Conservation (phyloP, 2,797 vertebrate genomes). For the Diglossa cyanea region DNA sequence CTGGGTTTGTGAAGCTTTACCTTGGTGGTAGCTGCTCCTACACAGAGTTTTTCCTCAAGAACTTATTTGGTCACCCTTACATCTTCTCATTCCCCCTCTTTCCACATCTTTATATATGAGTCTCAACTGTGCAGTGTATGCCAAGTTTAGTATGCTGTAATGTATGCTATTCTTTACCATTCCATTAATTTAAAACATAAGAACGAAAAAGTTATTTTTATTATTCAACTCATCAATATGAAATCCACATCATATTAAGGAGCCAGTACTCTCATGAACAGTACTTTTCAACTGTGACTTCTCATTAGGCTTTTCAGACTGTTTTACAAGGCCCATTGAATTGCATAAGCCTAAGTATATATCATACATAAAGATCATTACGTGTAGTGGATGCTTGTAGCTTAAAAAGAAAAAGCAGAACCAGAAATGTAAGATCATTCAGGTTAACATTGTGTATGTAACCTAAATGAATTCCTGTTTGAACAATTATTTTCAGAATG, state of each 20-base stretch:
- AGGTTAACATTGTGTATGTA: not conserved
- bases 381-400: not conserved
- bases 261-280: not conserved
- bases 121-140: not conserved
- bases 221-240: not conserved
- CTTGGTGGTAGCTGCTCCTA: not conserved
- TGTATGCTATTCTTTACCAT: not conserved
- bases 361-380: not conserved
- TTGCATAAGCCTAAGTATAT: not conserved
- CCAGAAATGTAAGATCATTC: not conserved
- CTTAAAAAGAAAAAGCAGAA: not conserved
- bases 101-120: not conserved
- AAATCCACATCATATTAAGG: not conserved
- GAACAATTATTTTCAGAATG: not conserved
- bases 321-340: not conserved
- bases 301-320: not conserved
- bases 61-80: not conserved
- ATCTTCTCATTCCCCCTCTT: not conserved
- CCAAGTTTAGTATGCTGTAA: not conserved
- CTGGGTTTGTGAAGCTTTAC: not conserved
- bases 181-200: not conserved
- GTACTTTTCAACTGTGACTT: not conserved
- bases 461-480: not conserved
- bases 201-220: not conserved
- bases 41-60: not conserved